These are phyloP conservation scores for Microtus ochrogaster DNA, from an alignment of 2,113 vertebrate genomes.

Conservation along the genomic window DNA sequence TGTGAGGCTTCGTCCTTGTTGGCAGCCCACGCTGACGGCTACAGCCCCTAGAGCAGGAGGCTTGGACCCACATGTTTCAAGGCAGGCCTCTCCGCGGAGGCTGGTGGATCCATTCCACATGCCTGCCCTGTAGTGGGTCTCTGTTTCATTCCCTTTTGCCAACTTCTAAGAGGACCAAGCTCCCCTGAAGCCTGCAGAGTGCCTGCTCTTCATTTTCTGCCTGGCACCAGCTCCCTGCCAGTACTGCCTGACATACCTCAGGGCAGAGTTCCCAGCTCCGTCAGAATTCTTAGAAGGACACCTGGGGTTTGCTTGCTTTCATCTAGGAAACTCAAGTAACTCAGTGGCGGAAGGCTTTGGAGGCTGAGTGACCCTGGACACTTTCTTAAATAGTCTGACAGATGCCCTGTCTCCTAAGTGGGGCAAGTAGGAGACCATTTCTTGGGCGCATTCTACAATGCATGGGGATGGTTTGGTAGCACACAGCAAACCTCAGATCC, in stretches of 20 bases:
- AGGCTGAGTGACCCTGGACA: neutral
- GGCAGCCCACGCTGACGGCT: too few relatives aligned
- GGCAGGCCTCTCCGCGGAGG: neutral
- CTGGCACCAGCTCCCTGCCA: neutral
- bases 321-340: neutral
- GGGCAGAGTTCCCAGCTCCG: neutral
- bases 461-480: too few relatives aligned
- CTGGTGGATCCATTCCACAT: neutral
- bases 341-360: neutral
- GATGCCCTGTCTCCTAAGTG: neutral
- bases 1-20: neutral
- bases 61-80: neutral
- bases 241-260: neutral
- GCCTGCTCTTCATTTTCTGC: neutral
- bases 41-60: neutral
- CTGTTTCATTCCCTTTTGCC: accelerated
- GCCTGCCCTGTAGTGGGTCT: neutral
- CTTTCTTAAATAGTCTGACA: neutral
- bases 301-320: neutral
- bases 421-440: neutral
- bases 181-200: accelerated
- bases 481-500: neutral
- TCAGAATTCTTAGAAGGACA: neutral
- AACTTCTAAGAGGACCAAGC: neutral
- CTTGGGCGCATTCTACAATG: neutral